phyloP scores from a whole-genome alignment of 2,797 vertebrate species.

The Ficedula albicollis region DNA sequence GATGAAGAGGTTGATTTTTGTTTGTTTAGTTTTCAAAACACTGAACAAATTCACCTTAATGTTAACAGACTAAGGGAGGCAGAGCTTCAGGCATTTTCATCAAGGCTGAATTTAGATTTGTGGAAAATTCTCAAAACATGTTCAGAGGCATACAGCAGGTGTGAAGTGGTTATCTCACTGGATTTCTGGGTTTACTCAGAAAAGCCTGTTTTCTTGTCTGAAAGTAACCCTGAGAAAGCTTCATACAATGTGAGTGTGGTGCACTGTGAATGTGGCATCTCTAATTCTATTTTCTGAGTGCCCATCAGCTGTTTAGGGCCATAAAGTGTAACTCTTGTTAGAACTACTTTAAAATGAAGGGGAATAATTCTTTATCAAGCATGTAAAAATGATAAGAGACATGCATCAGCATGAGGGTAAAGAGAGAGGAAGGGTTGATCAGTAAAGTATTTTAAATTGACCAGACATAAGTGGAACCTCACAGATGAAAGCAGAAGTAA shows the following conservation, averaged over 20 bases:
- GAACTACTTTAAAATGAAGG: not conserved
- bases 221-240: not conserved
- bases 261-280: not conserved
- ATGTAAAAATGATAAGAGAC: not conserved
- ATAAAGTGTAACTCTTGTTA: not conserved
- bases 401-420: not conserved
- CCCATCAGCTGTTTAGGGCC: rapidly evolving
- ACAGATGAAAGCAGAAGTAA: not conserved
- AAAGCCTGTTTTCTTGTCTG: not conserved
- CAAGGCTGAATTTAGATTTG: not conserved
- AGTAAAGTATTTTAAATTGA: not conserved
- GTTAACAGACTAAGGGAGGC: not conserved
- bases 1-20: not conserved
- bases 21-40: conserved; percentile 14
- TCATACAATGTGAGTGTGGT: not conserved
- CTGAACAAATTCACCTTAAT: not conserved
- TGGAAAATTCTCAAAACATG: not conserved
- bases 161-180: not conserved
- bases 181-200: not conserved
- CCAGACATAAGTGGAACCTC: not conserved
- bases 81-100: conserved; percentile 1
- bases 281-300: not conserved
- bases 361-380: not conserved
- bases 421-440: not conserved
- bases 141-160: not conserved